Conservation (phyloP, 1,140 invertebrate species). For the Wasmannia auropunctata region DNA sequence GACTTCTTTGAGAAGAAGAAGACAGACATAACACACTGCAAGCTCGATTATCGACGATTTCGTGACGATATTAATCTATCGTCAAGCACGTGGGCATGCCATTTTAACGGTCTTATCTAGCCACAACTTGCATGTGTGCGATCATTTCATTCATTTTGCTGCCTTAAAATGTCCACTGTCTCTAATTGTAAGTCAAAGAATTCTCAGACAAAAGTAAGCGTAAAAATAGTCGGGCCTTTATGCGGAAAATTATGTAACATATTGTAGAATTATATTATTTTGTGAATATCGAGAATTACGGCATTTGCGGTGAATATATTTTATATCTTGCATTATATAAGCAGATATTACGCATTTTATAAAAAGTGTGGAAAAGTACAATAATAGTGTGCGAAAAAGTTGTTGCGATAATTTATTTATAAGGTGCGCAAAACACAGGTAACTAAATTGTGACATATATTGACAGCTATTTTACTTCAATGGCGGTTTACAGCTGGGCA, state of each 20-base stretch:
- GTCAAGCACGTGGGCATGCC: slow-evolving; percentile 31
- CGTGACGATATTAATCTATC: slow-evolving; percentile 71
- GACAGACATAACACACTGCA: not conserved
- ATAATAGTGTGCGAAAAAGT: too few relatives aligned
- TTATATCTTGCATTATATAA: not conserved
- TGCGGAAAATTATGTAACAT: not conserved
- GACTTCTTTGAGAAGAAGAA: not conserved
- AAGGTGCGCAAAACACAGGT: not conserved
- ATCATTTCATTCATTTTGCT: not conserved
- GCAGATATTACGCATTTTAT: not conserved
- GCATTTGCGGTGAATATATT: not conserved
- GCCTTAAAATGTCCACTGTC: not conserved
- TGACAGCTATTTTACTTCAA: not conserved
- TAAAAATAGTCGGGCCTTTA: too few relatives aligned
- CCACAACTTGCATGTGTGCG: slow-evolving; percentile 15
- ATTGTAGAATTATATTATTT: not conserved
- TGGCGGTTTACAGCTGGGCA: not conserved
- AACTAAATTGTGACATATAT: not conserved
- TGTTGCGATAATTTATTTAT: too few relatives aligned
- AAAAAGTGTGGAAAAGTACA: not conserved
- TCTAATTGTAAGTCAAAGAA: not conserved
- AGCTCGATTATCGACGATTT: slow-evolving; percentile 38
- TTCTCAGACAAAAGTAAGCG: not conserved
- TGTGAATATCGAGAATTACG: not conserved
- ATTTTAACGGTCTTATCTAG: slow-evolving; percentile 4